Evolutionary conservation across 2,797 vertebrate species (phyloP).

Genomic region (Trematomus bernacchii): DNA sequence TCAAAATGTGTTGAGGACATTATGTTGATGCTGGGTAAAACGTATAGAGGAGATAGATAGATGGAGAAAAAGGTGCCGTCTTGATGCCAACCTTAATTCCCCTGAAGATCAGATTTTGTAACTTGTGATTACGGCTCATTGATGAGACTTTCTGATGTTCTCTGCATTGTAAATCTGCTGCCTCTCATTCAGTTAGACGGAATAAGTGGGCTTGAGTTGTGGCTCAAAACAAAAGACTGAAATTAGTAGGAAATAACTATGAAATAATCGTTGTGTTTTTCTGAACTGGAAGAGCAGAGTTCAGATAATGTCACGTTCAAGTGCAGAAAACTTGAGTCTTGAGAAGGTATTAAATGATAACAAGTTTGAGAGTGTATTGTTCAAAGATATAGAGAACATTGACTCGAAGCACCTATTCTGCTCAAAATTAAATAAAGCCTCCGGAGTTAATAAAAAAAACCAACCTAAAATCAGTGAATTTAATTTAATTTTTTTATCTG

Average conservation of each 20-base stretch:
- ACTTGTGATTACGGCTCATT: background rate
- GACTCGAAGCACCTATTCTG: background rate
- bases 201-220: conserved; percentile 4
- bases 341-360: background rate
- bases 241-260: background rate
- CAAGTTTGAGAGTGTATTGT: background rate
- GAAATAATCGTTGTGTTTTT: background rate
- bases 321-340: background rate
- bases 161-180: background rate
- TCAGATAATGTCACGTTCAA: conserved; percentile 5
- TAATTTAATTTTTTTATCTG: too few species aligned
- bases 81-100: background rate
- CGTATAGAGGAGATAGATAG: background rate
- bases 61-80: background rate
- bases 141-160: background rate
- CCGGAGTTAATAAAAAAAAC: background rate
- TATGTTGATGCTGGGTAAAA: background rate
- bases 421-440: background rate
- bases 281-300: background rate
- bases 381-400: background rate
- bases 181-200: background rate
- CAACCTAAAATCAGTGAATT: too few species aligned
- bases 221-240: background rate
- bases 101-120: background rate
- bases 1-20: too few species aligned